Evolutionary conservation across 2,888 invertebrate species (phyloP), one percentile per base, ranked within the genome.

Genomic region (Lobophora halterata): DNA sequence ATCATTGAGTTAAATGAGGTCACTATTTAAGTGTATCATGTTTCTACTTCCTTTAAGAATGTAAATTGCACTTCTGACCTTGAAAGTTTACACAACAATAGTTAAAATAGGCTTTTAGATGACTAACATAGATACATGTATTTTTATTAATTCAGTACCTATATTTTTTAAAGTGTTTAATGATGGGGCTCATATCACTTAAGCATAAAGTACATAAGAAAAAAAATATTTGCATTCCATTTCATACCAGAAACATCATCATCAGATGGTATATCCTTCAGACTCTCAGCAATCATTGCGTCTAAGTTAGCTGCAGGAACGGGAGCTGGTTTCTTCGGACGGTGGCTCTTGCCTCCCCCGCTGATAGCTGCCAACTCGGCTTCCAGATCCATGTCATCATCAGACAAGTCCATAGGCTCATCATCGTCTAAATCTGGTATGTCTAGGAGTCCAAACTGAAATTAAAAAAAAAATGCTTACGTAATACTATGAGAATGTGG

Each of bases 331-430:
- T 78, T 82, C 47, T 57, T 62, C 0, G 74, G 79, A 19, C 59
- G 57, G 0, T 41, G 65, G 2, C 53, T 61, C 13, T 78, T 50
- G 79, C 67, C 69, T 0, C 80, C 79, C 0, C 81, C 79, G 12
- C 71, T 73, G 39, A 97, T 89, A 0, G 93, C 94, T 17, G 93
- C 91, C 49, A 97, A 78, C 74, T 97, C 97, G 0, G 95, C 96
- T 73, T 97, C 97, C 47, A 97, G 82, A 65, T 96, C 96, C 40
- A 92, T 92, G 65, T 97, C 96, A 56, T 89, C 90, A 59, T 89
- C 90, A 35, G 89, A 89, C 19, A 87, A 61, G 44, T 80, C 86
- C 52, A 77, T 80, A 5, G 74, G 79, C 12, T 86, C 89, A 42
- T 91, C 89, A 50, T 77, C 76, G 21, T 82, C 75, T 24, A 79